Base-by-base conservation (phyloP, 2,113 vertebrate genomes). In the Sapayoa aenigma region DNA sequence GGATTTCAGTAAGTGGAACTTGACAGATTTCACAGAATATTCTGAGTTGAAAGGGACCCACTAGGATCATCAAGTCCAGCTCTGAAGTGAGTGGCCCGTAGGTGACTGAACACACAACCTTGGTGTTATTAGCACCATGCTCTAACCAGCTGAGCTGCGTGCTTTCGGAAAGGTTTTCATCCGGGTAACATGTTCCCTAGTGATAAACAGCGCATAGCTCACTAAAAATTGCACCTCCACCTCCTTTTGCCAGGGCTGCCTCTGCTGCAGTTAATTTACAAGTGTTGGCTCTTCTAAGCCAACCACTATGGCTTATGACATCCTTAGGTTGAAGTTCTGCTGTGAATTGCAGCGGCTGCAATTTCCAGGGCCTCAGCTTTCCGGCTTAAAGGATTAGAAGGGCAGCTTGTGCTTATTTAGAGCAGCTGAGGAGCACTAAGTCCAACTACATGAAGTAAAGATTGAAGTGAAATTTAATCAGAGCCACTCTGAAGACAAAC, bases 361-460 rank as follows among this genome's bases (percentile, higher is more conserved):
- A 23, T 93, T 95, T 94, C 73, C 60, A 95, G 80, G 65, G 35
- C 91, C 77, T 90, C 76, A 37, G 60, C 76, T 92, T 84, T 93
- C 84, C 94, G 95, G 91, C 93, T 96, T 97, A 95, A 92, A 86
- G 93, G 89, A 93, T 95, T 96, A 97, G 66, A 81, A 87, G 65
- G 65, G 65, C 55, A 93, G 47, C 56, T 94, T 93, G 76, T 84
- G 86, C 91, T 89, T 94, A 90, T 94, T 93, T 87, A 78, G 80
- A 93, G 69, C 80, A 94, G 65, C 84, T 92, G 65, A 90, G 83
- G 75, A 83, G 33, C 69, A 39, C 44, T 78, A 90, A 95, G 39
- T 39, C 73, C 73, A 91, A 65, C 83, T 93, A 67, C 84, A 67
- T 44, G 30, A 86, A 92, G 47, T 86, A 63, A 88, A 92, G 86